These are phyloP conservation scores for Eulemur macaco DNA, from an alignment of 2,113 vertebrate species.

Conservation along the genomic window DNA sequence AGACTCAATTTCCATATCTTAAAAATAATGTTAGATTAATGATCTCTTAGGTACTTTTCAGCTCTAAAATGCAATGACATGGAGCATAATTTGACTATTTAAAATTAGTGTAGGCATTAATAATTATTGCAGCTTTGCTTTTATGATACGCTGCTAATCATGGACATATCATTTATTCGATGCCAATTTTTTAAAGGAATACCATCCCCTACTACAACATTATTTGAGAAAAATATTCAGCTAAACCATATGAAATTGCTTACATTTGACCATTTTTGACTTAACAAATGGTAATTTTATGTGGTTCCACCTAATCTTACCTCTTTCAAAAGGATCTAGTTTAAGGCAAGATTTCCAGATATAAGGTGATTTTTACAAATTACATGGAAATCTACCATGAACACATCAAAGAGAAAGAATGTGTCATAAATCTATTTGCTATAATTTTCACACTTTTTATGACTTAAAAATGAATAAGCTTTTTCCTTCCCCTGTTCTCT, in stretches of 20 bases:
- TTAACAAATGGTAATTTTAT: background rate
- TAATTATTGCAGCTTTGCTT: constrained; percentile 9
- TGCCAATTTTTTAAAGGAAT: background rate
- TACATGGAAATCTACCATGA: background rate
- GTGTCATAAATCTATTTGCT: background rate
- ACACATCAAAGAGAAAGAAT: background rate
- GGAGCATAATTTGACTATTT: constrained; percentile 1
- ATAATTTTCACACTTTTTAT: background rate
- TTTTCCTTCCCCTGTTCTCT: background rate
- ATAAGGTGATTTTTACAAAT: background rate
- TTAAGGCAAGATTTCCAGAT: background rate
- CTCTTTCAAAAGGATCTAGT: background rate
- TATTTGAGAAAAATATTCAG: background rate
- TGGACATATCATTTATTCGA: background rate
- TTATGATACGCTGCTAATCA: background rate
- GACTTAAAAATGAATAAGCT: background rate
- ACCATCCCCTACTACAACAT: background rate
- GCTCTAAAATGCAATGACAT: background rate
- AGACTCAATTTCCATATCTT: constrained; percentile 49
- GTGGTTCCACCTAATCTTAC: background rate
- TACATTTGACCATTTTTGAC: background rate
- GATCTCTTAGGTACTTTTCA: constrained; percentile 1
- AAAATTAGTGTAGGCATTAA: background rate
- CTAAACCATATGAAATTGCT: background rate
- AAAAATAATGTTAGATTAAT: constrained; percentile 20